phyloP scores from a whole-genome alignment of 2,888 invertebrate species.

The Polymixis flavicincta region DNA sequence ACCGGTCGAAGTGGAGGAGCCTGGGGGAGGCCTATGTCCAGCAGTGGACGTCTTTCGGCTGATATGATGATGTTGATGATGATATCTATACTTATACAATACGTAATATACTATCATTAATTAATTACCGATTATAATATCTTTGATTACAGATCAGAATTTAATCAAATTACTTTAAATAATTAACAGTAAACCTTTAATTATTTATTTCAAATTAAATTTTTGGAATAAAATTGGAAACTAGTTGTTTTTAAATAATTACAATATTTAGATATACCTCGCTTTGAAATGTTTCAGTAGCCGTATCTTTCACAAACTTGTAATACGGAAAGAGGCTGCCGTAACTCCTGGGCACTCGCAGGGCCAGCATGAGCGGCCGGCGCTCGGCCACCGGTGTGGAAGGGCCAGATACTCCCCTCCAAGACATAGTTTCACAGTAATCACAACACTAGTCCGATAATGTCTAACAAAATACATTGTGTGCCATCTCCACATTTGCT shows the following conservation, averaged over 20 bases:
- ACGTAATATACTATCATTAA: too few species aligned
- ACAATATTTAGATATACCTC: too few species aligned
- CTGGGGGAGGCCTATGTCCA: too few species aligned
- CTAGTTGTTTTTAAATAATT: too few species aligned
- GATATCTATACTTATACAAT: too few species aligned
- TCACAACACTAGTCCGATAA: conserved; percentile 75
- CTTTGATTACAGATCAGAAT: not conserved
- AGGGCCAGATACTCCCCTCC: conserved; percentile 74
- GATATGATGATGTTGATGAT: too few species aligned
- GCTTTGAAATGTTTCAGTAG: conserved; percentile 78
- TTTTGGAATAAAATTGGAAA: too few species aligned
- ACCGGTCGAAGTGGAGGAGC: too few species aligned
- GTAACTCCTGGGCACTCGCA: conserved; percentile 89
- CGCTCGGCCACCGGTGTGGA: conserved; percentile 80
- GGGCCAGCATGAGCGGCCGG: conserved; percentile 82
- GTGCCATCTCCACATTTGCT: conserved; percentile 80
- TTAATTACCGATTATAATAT: not conserved
- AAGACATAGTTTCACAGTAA: conserved; percentile 75
- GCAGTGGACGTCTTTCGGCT: too few species aligned
- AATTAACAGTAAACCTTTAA: not conserved
- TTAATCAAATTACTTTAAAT: conserved; percentile 9
- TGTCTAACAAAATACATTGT: conserved; percentile 74
- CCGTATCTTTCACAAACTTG: conserved; percentile 90
- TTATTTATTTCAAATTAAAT: not conserved
- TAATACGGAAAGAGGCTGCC: conserved; percentile 92